Base-by-base conservation (phyloP, 2,888 invertebrate genomes). In the Caenorhabditis sinica region DNA sequence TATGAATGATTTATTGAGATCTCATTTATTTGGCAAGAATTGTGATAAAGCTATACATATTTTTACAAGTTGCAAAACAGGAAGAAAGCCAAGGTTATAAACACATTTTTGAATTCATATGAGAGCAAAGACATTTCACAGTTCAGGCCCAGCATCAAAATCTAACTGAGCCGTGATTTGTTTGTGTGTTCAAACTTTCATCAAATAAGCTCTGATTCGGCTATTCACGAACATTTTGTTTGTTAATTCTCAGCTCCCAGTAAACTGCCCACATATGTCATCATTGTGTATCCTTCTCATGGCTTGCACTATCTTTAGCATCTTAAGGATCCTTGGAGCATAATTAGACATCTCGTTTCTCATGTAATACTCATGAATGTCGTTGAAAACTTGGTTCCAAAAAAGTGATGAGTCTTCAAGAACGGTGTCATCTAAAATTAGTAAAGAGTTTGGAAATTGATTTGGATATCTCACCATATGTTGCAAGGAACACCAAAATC, bases 301-400 rank as follows among this genome's bases (percentile, higher is more conserved):
- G 0, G 75, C 40, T 11, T 8, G 0, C 1, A 53, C 45, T 0
- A 66, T 56, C 13, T 43, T 58, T 40, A 51, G 56, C 17, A 75
- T 75, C 25, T 75, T 75, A 13, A 25, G n/a, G 8, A 65, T 53
- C 20, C 75, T 65, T 11, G 36, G n/a, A 11, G 75, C 28, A 75
- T 65, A 75, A 40, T 66, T 65, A n/a, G n/a, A n/a, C n/a, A n/a
- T n/a, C n/a, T n/a, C n/a, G n/a, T n/a, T n/a, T n/a, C n/a, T n/a
- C n/a, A n/a, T n/a, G 33, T 75, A 75, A 28, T 53, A 65, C 4
- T 65, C 56, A 36, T 75, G 75, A 0, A 75, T 56, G 2, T 76
- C 66, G 15, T 76, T 23, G n/a, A 51, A 20, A 17, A 74, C 13
- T n/a, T 45, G 43, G 3, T 58, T 43, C n/a, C n/a, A n/a, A n/a